Evolutionary conservation across 2,888 invertebrate genomes (phyloP).

Genomic region (Amphipoea oculea): DNA sequence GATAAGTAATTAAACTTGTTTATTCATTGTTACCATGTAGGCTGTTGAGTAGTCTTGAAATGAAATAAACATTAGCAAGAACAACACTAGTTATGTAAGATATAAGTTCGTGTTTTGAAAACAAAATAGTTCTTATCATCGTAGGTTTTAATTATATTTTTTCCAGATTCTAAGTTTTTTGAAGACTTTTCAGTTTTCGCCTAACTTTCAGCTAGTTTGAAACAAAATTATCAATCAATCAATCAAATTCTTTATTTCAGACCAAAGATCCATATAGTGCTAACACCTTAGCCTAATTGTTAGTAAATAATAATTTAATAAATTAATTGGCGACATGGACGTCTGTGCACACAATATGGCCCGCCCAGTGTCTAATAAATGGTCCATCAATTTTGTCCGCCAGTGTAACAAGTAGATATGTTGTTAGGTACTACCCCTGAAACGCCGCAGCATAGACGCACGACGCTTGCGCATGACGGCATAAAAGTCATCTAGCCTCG

Average conservation of each 20-base stretch:
- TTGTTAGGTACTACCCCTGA: too few relatives aligned
- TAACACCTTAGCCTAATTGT: background rate
- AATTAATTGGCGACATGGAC: background rate
- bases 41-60: conserved; percentile 14
- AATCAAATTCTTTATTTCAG: background rate
- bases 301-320: background rate
- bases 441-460: too few relatives aligned
- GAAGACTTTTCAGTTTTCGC: background rate
- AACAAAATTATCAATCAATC: too few relatives aligned
- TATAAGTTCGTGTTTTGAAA: background rate
- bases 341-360: background rate
- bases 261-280: background rate
- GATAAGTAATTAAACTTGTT: conserved; percentile 49
- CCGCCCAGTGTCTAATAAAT: too few relatives aligned
- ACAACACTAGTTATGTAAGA: background rate
- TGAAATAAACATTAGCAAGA: conserved; percentile 5
- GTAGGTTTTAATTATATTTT: background rate
- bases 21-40: conserved; percentile 44
- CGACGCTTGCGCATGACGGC: too few relatives aligned
- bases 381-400: too few relatives aligned
- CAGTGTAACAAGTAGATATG: too few relatives aligned
- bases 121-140: background rate
- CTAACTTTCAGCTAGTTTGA: background rate
- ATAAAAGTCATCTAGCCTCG: too few relatives aligned
- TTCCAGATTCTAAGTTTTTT: background rate